Evolutionary conservation across 2,888 invertebrate genomes (phyloP).

Genomic region (Mythimna pallens): DNA sequence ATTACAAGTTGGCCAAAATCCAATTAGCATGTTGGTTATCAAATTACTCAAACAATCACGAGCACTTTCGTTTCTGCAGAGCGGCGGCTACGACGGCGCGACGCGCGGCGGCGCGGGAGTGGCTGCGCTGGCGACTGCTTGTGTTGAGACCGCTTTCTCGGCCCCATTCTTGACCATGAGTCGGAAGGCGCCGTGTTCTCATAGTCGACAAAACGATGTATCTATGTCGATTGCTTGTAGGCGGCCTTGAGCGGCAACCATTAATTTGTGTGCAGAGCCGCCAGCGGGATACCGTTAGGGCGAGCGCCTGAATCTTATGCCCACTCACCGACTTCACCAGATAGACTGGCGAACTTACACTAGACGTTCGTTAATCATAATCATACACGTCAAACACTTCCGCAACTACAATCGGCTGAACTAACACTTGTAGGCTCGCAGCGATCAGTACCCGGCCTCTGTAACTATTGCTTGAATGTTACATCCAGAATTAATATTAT

Average conservation of each 20-base stretch:
- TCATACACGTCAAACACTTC: conserved; percentile 43
- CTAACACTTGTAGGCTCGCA: conserved; percentile 28
- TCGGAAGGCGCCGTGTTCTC: conserved; percentile 86
- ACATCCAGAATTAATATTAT: conserved; percentile 17
- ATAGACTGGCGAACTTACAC: conserved; percentile 68
- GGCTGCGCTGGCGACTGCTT: conserved; percentile 67
- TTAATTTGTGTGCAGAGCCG: conserved; percentile 89
- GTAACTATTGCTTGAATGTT: conserved; percentile 12
- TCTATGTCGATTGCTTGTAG: conserved; percentile 90
- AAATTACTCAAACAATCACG: conserved; percentile 71
- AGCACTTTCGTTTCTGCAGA: conserved; percentile 69
- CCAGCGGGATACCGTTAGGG: conserved; percentile 85
- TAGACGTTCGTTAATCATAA: conserved; percentile 52
- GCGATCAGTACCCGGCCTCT: conserved; percentile 10
- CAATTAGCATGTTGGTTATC: conserved; percentile 72
- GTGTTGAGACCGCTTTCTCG: conserved; percentile 84
- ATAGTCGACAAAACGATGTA: conserved; percentile 88
- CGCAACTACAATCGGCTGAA: conserved; percentile 30
- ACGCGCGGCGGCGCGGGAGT: conserved; percentile 62
- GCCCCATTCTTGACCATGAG: conserved; percentile 84
- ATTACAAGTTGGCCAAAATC: conserved; percentile 68
- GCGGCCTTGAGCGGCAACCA: conserved; percentile 89
- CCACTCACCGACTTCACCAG: conserved; percentile 78
- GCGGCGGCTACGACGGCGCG: conserved; percentile 52
- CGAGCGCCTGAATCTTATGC: conserved; percentile 83